Evolutionary conservation across 2,888 invertebrate species (phyloP).

Genomic region (Pecten maximus): DNA sequence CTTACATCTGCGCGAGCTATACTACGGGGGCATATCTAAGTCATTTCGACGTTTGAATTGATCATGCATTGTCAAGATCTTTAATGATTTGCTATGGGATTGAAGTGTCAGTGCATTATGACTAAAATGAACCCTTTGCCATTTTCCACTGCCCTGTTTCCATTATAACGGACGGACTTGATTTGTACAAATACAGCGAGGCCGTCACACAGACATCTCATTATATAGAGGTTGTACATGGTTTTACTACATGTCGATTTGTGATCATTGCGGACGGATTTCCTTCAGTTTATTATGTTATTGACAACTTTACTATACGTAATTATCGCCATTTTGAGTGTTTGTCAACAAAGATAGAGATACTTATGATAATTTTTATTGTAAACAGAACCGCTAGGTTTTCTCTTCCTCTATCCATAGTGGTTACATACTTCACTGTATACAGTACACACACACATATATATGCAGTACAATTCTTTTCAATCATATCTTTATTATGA

Average conservation of each 20-base stretch:
- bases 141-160: neutral
- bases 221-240: neutral
- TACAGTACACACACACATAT: too few relatives aligned
- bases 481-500: too few relatives aligned
- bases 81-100: constrained; percentile 20
- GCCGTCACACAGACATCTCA: neutral
- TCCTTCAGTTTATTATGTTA: neutral
- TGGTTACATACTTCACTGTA: too few relatives aligned
- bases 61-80: constrained; percentile 14
- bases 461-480: too few relatives aligned
- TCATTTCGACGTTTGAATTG: constrained; percentile 1
- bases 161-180: neutral
- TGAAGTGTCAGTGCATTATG: constrained; percentile 24
- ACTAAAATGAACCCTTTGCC: constrained; percentile 8
- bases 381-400: too few relatives aligned
- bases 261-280: neutral
- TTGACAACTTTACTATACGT: neutral
- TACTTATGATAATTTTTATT: too few relatives aligned
- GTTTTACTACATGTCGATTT: neutral
- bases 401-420: too few relatives aligned
- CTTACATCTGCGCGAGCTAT: constrained; percentile 49
- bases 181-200: neutral
- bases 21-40: constrained; percentile 17
- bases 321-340: neutral
- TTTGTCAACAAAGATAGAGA: too few relatives aligned